phyloP scores from a whole-genome alignment of 2,113 vertebrate genomes.

The sheep (Ovis aries) region ARS-UI_Ramb_v3.0 NC_056067.1:43066501-43067000 shows the following conservation, averaged over 20 bases:
- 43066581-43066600: slow-evolving; percentile 66
- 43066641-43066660: background rate
- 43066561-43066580: slow-evolving; percentile 75
- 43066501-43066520: slow-evolving; percentile 74
- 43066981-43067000: background rate
- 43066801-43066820: background rate
- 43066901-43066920: background rate
- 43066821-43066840: background rate
- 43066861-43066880: background rate
- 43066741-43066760: background rate
- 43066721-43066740: background rate
- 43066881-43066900: background rate
- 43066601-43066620: slow-evolving; percentile 52
- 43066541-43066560: slow-evolving; percentile 77
- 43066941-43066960: background rate
- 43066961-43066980: background rate
- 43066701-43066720: background rate
- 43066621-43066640: slow-evolving; percentile 72
- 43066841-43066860: background rate
- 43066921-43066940: background rate
- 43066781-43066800: background rate
- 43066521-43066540: slow-evolving; percentile 80
- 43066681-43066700: background rate
- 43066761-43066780: background rate
- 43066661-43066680: background rate